Base-by-base conservation (phyloP, 2,797 vertebrate species). In the Heteromormyrus szaboi region DNA sequence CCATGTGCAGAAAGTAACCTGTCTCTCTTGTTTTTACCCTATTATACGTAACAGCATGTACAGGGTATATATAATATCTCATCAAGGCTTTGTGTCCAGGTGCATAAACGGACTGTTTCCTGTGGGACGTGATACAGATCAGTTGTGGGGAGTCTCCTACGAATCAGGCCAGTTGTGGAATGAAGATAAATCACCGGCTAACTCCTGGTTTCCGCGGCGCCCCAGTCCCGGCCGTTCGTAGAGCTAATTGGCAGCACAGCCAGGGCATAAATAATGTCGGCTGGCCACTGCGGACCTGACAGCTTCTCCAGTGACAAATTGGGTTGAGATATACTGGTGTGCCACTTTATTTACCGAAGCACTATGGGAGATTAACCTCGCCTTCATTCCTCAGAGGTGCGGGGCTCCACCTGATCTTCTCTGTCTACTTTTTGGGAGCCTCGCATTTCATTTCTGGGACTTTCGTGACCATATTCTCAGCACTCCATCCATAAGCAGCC, bases 231-330 rank as follows among this genome's bases (percentile, higher is more conserved):
- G 41, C 17, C 41, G 3, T 44, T 41, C 5, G 19, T 14, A 7
- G 76, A 22, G 68, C 68, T 54, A 79, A 88, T 88, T 88, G 87
- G 68, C 72, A 7, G 46, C 17, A 25, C n/a, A 59, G n/a, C 54
- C 72, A n/a, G 79, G 37, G 51, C 53, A 83, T 81, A 88, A 62
- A 84, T 84, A 83, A 88, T 46, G 88, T 41, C 2, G 29, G 4
- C 2, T 14, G 76, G 37, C 76, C 4, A 8, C 53, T 19, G 50
- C 19, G 1, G 41, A 33, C 14, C 41, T 50, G 76, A 25, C 88
- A 84, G n/a, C 56, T 29, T 62, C 41, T 44, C 88, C 22, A 2
- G 8, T 56, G 88, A 62, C 37, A 83, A 22, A 88, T 84, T 88
- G 37, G 11, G n/a, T 2, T 50, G 79, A 88, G 53, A 84, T 84